A percentile compares a stretch with the other conserved stretches of the same genome.
Evolutionary conservation across 2,888 invertebrate species (phyloP).

Genomic region (Halocaridina rubra): DNA sequence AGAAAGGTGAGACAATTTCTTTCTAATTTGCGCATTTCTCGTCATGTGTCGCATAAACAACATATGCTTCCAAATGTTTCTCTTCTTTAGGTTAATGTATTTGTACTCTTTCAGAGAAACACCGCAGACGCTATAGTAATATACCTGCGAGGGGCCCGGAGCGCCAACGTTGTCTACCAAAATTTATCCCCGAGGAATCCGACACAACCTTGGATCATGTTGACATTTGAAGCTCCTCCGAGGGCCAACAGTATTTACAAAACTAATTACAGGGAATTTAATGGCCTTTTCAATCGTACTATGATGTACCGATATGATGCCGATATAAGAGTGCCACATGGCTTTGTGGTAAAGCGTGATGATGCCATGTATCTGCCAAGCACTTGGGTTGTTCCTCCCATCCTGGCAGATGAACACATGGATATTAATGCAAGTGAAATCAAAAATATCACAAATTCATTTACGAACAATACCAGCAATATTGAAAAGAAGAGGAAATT

Average conservation of each 20-base stretch:
- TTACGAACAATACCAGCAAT: no score
- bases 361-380: slow-evolving; percentile 23
- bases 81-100: background rate
- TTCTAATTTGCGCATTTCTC: background rate
- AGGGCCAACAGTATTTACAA: background rate
- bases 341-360: slow-evolving; percentile 11
- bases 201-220: slow-evolving; percentile 51
- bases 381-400: background rate
- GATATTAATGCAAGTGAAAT: no score
- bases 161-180: background rate
- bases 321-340: slow-evolving; percentile 32
- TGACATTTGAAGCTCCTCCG: slow-evolving; percentile 26
- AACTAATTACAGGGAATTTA: background rate
- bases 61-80: background rate
- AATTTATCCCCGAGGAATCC: slow-evolving; percentile 16
- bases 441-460: no score
- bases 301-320: slow-evolving; percentile 37
- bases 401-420: no score
- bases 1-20: background rate
- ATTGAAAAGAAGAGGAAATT: background rate
- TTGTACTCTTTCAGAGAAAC: background rate
- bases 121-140: slow-evolving; percentile 41
- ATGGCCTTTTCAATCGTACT: slow-evolving; percentile 44
- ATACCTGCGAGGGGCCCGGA: slow-evolving; percentile 5
- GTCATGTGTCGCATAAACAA: background rate